Evolutionary conservation across 2,888 invertebrate genomes (phyloP), one percentile per base, ranked within the genome.

Genomic region (Halictus ligatus): DNA sequence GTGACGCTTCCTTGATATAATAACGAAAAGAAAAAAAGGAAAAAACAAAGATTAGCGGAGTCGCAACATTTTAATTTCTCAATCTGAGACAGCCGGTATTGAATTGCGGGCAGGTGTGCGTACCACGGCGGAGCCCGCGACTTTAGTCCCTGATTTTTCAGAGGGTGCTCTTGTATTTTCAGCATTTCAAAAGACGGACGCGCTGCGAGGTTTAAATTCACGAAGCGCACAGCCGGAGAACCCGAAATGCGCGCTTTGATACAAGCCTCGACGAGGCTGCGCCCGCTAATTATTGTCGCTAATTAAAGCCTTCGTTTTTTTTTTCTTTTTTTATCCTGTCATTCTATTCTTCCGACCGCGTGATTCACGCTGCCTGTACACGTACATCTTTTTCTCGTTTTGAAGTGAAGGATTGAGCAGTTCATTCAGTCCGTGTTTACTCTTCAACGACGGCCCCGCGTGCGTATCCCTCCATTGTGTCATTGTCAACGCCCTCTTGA

Each of bases 251-350:
- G 67, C 60, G 81, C 75, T 82, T 78, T 81, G 75, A 85, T 79
- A 73, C 54, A 35, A 13, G 50, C 7, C 71, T 46, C 80, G 71
- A 75, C 73, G 64, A 77, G 35, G 73, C 75, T 58, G 74, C 72
- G 76, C 75, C 80, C 78, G 91, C 88, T 90, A 89, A 91, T 91
- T 90, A 90, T 86, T 85, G 85, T 81, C 83, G 85, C 84, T 90
- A 90, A 90, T 91, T 89, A 89, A 88, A 81, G 76, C 82, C 82
- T 78, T 84, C 78, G 76, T 81, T 83, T 86, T 80, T 67, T 81
- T 83, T 86, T 80, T 67, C 18, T n/a, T 80, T 67, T 35, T n/a
- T 43, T 71, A 46, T 74, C 7, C 74, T 60, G 1, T n/a, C 54
- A 43, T 71, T 67, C 35, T 40, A 40, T 77, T 82, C 78, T 64